Base-by-base conservation (phyloP, 2,113 vertebrate genomes). In the Gymnobelideus leadbeateri region DNA sequence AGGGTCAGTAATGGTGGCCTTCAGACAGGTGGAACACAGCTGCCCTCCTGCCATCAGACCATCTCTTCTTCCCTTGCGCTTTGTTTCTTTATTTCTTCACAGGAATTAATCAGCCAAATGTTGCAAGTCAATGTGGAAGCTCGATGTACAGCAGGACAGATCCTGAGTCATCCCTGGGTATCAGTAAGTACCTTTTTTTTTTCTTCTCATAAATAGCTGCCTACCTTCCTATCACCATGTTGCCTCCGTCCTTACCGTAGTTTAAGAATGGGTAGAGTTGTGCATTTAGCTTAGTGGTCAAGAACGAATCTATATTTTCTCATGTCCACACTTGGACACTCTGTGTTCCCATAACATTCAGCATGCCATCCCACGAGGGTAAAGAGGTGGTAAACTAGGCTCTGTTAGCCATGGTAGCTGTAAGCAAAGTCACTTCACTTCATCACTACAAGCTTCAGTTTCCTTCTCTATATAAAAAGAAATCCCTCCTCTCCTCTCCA, bases 31-130 rank as follows among this genome's bases (percentile, higher is more conserved):
- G 1, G 37, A 91, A 49, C 55, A 51, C 53, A 68, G 91, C 92
- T n/a, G 90, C 89, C 9, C 2, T 90, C 14, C 54, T 37, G 4
- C 6, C 68, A n/a, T 77, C 37, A n/a, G 68, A n/a, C 1, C 37
- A 21, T 19, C 9, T 47, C 46, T 43, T n/a, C 57, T 95, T 43
- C 1, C 14, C 3, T 8, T 90, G 46, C 50, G 84, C 28, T 89
- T 8, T 93, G 21, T 2, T 26, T 89, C 0, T 97, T 57, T 28
- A 51, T 92, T 51, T 97, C 50, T 54, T 92, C 90, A 28, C 96
- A 99, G 99, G 99, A 99, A 96, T 98, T 99, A 98, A 99, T 99
- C 97, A 99, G 99, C 96, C 98, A 99, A 91, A 99, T 99, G 99
- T 98, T 99, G 93, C 99, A 99, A 93, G 99, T 99, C 97, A 99